Evolutionary conservation across 2,797 vertebrate species (phyloP).

Genomic region (Esox masquinongy): DNA sequence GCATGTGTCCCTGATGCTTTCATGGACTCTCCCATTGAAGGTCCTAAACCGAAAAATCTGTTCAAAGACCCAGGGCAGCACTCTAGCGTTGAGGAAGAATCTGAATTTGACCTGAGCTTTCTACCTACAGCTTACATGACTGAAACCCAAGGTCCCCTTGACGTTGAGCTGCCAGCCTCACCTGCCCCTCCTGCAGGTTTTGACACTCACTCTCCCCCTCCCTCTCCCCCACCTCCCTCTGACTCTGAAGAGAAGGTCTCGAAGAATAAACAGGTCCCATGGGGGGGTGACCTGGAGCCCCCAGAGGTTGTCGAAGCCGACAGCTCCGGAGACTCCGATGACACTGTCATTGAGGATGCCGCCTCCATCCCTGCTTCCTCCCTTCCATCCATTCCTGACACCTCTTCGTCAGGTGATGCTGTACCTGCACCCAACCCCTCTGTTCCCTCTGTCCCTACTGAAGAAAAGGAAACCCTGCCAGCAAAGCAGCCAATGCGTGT

Average conservation of each 20-base stretch:
- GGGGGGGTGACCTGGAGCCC: slow-evolving; percentile 54
- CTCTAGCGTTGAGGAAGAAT: slow-evolving; percentile 64
- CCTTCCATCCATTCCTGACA: background rate
- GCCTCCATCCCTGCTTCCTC: slow-evolving; percentile 23
- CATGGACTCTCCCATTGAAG: slow-evolving; percentile 66
- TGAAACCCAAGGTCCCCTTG: slow-evolving; percentile 35
- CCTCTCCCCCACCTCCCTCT: slow-evolving; percentile 15
- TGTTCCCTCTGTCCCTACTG: background rate
- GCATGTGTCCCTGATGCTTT: slow-evolving; percentile 71
- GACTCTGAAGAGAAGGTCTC: slow-evolving; percentile 34
- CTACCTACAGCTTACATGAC: slow-evolving; percentile 77
- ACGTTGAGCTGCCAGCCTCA: slow-evolving; percentile 40
- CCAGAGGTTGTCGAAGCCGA: slow-evolving; percentile 75
- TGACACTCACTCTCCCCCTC: slow-evolving; percentile 39
- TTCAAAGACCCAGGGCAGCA: slow-evolving; percentile 52
- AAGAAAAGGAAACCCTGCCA: slow-evolving; percentile 43
- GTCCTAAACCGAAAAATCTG: slow-evolving; percentile 41
- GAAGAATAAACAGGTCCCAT: slow-evolving; percentile 35
- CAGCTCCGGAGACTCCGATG: slow-evolving; percentile 90
- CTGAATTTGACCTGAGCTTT: slow-evolving; percentile 76
- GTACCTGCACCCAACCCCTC: background rate
- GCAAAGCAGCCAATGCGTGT: slow-evolving; percentile 65
- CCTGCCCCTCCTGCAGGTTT: slow-evolving; percentile 61
- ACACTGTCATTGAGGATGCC: slow-evolving; percentile 85
- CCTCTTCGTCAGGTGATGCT: slow-evolving; percentile 36